Evolutionary conservation across 2,113 vertebrate species (phyloP).

Genomic region (Oreochromis tanganicae): DNA sequence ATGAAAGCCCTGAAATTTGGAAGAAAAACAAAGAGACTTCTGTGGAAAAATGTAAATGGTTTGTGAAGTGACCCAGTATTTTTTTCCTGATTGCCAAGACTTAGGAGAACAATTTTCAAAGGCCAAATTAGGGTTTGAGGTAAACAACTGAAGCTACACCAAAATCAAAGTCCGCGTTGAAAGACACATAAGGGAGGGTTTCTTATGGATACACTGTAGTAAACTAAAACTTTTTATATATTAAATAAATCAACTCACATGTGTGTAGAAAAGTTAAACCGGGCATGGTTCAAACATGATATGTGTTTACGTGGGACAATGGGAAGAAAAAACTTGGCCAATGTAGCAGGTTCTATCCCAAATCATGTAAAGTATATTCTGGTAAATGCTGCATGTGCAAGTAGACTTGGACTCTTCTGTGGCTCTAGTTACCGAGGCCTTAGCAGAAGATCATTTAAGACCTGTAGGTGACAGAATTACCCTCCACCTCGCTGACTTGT

Average conservation of each 20-base stretch:
- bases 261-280: not conserved
- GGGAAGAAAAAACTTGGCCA: accelerated
- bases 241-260: accelerated
- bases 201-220: accelerated
- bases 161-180: accelerated
- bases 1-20: not conserved
- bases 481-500: not conserved
- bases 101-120: not conserved
- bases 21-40: not conserved
- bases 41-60: not conserved
- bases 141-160: not conserved
- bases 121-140: not conserved
- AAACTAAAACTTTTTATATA: not conserved
- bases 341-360: accelerated
- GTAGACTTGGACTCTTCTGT: not conserved
- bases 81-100: accelerated
- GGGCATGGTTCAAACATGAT: not conserved
- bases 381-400: not conserved
- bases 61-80: not conserved
- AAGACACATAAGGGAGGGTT: accelerated
- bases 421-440: accelerated
- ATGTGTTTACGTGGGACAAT: accelerated
- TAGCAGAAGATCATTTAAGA: not conserved
- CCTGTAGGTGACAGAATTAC: not conserved
- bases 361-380: accelerated